Percentiles rank a stretch among this genome's conserved stretches.
Evolutionary conservation across 2,797 vertebrate species (phyloP).

Genomic region (Euthynnus affinis): DNA sequence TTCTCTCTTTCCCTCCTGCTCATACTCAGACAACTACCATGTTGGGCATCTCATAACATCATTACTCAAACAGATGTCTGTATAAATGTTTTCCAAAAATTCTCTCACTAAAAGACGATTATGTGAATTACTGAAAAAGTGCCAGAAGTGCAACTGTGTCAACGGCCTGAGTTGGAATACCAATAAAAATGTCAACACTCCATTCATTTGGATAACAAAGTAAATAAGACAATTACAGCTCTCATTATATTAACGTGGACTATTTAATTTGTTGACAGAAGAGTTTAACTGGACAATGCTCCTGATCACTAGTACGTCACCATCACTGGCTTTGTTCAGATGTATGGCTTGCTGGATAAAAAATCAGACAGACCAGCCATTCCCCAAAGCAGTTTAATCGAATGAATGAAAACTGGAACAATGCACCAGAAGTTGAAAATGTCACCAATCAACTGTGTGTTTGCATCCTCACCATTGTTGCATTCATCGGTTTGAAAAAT

Average conservation of each 20-base stretch:
- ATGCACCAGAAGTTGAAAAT: not conserved
- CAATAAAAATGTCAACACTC: conserved; percentile 16
- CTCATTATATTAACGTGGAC: conserved; percentile 9
- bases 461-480: too few relatives aligned
- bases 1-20: not conserved
- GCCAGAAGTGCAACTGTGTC: conserved; percentile 45
- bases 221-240: conserved; percentile 4
- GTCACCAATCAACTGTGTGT: too few relatives aligned
- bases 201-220: conserved; percentile 25
- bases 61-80: conserved; percentile 55
- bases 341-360: not conserved
- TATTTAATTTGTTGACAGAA: not conserved
- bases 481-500: too few relatives aligned
- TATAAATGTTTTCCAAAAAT: conserved; percentile 33
- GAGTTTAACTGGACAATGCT: too few relatives aligned
- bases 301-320: too few relatives aligned
- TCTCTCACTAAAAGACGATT: conserved; percentile 36
- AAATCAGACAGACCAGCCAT: too few relatives aligned
- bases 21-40: conserved; percentile 3
- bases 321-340: not conserved
- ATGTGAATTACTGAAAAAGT: conserved; percentile 42
- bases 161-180: conserved; percentile 26
- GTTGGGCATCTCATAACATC: conserved; percentile 43
- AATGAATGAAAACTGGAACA: not conserved
- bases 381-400: not conserved